Conservation (phyloP, 2,888 invertebrate species). For the Tromatobia lineatoria region DNA sequence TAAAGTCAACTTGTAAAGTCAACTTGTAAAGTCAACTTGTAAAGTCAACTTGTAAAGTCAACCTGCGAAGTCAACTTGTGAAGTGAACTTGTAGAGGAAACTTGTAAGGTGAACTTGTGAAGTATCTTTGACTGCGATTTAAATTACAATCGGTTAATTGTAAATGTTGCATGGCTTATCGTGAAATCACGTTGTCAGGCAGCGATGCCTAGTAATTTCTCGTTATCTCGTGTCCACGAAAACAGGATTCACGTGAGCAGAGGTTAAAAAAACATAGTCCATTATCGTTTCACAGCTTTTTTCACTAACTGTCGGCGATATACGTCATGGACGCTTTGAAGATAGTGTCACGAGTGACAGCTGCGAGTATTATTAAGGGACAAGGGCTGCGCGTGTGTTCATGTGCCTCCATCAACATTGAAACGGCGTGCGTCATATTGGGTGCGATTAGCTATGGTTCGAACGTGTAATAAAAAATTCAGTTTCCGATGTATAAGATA, state of each 20-base stretch:
- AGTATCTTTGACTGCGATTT: background rate
- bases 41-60: no score
- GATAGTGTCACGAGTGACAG: constrained; percentile 67
- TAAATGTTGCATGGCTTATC: constrained; percentile 2
- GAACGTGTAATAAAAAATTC: background rate
- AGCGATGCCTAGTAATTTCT: constrained; percentile 10
- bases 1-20: no score
- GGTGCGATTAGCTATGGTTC: background rate
- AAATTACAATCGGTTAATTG: background rate
- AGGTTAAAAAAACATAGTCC: background rate
- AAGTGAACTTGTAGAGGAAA: no score
- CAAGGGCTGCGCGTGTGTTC: constrained; percentile 45
- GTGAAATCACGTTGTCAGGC: background rate
- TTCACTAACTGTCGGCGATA: constrained; percentile 2
- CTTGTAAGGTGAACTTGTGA: no score
- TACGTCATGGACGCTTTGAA: constrained; percentile 25
- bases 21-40: no score
- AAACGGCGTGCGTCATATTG: background rate
- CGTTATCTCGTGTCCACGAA: constrained; percentile 4
- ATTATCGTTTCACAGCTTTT: background rate
- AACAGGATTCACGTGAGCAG: constrained; percentile 9
- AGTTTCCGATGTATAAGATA: background rate
- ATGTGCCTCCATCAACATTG: constrained; percentile 10
- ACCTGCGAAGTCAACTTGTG: no score
- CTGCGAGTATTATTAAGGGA: constrained; percentile 64